Base-by-base conservation (phyloP, 2,797 vertebrate genomes). In the Brotula barbata region DNA sequence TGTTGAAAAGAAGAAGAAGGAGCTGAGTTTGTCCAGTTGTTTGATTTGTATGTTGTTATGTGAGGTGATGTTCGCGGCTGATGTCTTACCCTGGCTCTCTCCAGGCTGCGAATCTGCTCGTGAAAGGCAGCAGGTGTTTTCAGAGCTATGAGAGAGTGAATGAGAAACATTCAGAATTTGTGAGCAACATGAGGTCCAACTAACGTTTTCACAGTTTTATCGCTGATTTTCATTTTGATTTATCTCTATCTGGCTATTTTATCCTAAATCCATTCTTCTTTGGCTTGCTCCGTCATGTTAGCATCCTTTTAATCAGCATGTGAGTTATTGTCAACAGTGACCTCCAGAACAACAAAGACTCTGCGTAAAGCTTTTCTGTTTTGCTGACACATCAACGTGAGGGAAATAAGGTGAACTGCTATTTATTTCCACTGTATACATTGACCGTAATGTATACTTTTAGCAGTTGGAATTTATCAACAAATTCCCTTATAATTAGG, bases 61-160 rank as follows among this genome's bases (percentile, higher is more conserved):
- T 40, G 8, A n/a, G 42, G 36, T 62, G 58, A 49, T 7, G 22
- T 10, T 17, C 43, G 41, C 6, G 5, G 2, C 2, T 45, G 21
- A 42, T 41, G 44, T 52, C 92, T 93, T 90, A 99, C 97, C 91
- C 95, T 93, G 81, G 96, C 95, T 92, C 96, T 89, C 85, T 99
- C 94, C 89, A 99, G 90, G 87, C 93, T 98, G 88, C 94, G 94
- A 60, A 98, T 97, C 90, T 95, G 95, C 84, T 96, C 94, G 54
- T 98, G 96, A 89, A 98, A 98, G 83, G 92, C 92, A 68, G 93
- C 94, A 61, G 96, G 96, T 68, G 93, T 95, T 91, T 98, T 99
- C 90, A 98, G 90, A 66, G 96, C 97, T 99, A 84, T 65, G 60
- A 45, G 45, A 73, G 75, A 42, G 15, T 10, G 33, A 82, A 79